Evolutionary conservation across 1,140 invertebrate genomes (phyloP).

Genomic region (Nylanderia fulva): DNA sequence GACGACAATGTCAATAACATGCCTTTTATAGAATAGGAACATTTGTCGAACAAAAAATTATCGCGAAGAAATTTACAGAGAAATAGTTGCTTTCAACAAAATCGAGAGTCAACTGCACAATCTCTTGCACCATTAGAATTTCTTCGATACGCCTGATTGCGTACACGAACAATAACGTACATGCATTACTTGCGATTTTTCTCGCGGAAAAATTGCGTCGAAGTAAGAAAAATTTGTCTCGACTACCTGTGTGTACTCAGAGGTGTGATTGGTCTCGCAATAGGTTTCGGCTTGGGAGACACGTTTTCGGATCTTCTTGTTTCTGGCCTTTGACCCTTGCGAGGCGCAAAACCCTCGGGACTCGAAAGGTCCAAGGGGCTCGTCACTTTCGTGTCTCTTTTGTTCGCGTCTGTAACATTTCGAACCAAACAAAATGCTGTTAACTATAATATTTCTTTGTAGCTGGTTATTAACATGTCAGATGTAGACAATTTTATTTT

Average conservation of each 20-base stretch:
- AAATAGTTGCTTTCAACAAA: not conserved
- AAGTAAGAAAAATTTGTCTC: not conserved
- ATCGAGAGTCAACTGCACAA: not conserved
- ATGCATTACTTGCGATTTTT: not conserved
- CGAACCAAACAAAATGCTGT: not conserved
- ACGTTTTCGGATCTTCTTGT: slow-evolving; percentile 84
- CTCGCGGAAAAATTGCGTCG: not conserved
- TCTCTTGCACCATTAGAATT: slow-evolving; percentile 7
- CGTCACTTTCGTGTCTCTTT: slow-evolving; percentile 82
- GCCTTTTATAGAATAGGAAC: no score
- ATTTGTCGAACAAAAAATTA: not conserved
- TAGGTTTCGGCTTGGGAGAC: slow-evolving; percentile 86
- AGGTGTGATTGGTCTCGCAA: slow-evolving; percentile 81
- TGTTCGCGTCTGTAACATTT: slow-evolving; percentile 80
- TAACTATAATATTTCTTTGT: not conserved
- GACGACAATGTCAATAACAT: no score
- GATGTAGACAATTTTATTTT: no score
- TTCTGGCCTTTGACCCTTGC: slow-evolving; percentile 82
- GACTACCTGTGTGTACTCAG: slow-evolving; percentile 95
- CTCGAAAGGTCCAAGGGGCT: slow-evolving; percentile 86
- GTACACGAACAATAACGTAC: not conserved
- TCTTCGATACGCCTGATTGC: not conserved
- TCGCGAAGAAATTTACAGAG: not conserved
- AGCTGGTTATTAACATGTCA: not conserved
- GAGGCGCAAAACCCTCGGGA: slow-evolving; percentile 84